phyloP scores from a whole-genome alignment of 2,797 vertebrate genomes.

The Botia kubotai region DNA sequence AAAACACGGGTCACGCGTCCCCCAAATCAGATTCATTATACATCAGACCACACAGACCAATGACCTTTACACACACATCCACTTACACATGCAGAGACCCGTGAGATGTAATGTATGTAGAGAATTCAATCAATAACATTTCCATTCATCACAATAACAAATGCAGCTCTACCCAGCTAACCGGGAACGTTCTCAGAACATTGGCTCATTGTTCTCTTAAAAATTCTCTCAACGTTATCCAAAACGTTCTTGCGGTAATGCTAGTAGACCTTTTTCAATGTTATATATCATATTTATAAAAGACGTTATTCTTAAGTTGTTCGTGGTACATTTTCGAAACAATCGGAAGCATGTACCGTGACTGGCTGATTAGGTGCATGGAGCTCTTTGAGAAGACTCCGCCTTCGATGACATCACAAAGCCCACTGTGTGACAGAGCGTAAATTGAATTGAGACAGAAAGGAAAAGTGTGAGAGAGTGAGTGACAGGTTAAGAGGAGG shows the following conservation, averaged over 20 bases:
- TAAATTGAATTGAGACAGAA: conserved; percentile 46
- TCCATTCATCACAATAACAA: not conserved
- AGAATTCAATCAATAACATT: not conserved
- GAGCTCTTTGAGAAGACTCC: conserved; percentile 3
- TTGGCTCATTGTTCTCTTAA: no score
- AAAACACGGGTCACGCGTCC: conserved; percentile 2
- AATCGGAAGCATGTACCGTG: not conserved
- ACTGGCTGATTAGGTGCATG: conserved; percentile 28
- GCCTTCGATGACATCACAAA: conserved; percentile 31
- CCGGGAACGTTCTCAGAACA: no score
- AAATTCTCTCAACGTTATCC: no score
- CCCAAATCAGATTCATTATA: not conserved
- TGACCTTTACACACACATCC: not conserved
- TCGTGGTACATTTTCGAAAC: no score
- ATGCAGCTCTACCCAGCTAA: no score
- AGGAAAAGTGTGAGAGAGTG: conserved; percentile 23
- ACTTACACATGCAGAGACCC: not conserved
- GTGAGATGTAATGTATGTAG: not conserved
- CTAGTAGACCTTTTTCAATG: no score
- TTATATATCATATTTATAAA: no score
- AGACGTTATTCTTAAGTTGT: no score
- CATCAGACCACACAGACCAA: conserved; percentile 7
- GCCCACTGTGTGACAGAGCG: conserved; percentile 35
- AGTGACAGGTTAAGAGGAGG: conserved; percentile 45
- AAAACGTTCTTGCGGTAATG: no score